Percentiles rank a stretch among this genome's conserved stretches.
phyloP scores from a whole-genome alignment of 2,888 invertebrate genomes.

The Rhagonycha lutea region DNA sequence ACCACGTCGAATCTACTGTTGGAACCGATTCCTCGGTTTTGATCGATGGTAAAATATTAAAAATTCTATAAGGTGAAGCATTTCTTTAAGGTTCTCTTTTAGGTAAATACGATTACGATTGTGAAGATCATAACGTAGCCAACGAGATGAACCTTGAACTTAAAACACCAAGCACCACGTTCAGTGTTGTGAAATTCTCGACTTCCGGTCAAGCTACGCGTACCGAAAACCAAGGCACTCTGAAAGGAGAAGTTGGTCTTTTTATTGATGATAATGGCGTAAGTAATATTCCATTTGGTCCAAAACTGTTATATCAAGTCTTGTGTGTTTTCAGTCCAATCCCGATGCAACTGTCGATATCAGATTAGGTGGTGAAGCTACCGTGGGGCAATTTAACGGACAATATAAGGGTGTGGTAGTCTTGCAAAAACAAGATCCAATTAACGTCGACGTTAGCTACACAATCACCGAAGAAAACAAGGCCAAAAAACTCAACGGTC shows the following conservation, averaged over 20 bases:
- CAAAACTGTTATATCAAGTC: background rate
- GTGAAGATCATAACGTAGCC: constrained; percentile 53
- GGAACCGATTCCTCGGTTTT: background rate
- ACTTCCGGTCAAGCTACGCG: constrained; percentile 50
- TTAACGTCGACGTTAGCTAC: constrained; percentile 51
- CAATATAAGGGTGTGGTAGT: constrained; percentile 58
- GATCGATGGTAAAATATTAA: background rate
- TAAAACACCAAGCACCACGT: constrained; percentile 61
- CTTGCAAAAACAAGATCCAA: constrained; percentile 54
- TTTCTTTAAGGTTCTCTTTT: constrained; percentile 2
- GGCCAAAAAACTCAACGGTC: constrained; percentile 40
- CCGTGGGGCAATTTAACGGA: constrained; percentile 68
- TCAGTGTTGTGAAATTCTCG: constrained; percentile 61
- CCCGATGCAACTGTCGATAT: constrained; percentile 65
- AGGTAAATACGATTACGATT: constrained; percentile 53
- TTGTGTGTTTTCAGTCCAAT: constrained; percentile 22
- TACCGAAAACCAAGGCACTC: constrained; percentile 33
- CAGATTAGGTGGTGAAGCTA: constrained; percentile 66
- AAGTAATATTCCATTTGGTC: constrained; percentile 8
- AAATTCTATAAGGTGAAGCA: constrained; percentile 38
- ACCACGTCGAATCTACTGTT: constrained; percentile 1
- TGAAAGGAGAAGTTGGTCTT: constrained; percentile 37
- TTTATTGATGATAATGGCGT: constrained; percentile 41
- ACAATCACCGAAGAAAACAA: constrained; percentile 37
- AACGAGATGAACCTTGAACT: constrained; percentile 58